These are phyloP conservation scores for Pheosia tremula DNA, from an alignment of 2,888 invertebrate genomes.

Conservation along the genomic window DNA sequence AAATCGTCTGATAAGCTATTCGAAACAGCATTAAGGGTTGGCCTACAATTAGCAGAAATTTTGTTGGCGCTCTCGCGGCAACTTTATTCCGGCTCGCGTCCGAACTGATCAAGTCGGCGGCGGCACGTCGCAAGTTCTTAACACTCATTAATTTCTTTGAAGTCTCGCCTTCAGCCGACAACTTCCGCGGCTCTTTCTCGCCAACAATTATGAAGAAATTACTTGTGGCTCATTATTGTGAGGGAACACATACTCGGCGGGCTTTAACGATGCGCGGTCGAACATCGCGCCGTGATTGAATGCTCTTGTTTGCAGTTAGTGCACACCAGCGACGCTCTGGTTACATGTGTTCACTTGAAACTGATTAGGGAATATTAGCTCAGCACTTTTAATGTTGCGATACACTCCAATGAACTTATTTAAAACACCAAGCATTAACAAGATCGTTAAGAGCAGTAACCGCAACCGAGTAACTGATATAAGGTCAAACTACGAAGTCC, in stretches of 20 bases:
- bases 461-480: slow-evolving; percentile 41
- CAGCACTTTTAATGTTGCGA: not conserved
- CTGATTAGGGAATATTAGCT: slow-evolving; percentile 8
- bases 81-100: slow-evolving; percentile 82
- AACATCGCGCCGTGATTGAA: slow-evolving; percentile 55
- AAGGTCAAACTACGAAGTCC: slow-evolving; percentile 46
- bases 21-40: slow-evolving; percentile 51
- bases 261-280: slow-evolving; percentile 46
- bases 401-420: not conserved
- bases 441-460: slow-evolving; percentile 35
- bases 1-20: slow-evolving; percentile 56
- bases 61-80: slow-evolving; percentile 67
- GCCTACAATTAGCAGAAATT: slow-evolving; percentile 73
- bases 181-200: slow-evolving; percentile 69
- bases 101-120: slow-evolving; percentile 80
- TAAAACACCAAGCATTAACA: slow-evolving; percentile 6
- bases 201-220: slow-evolving; percentile 79
- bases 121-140: slow-evolving; percentile 80
- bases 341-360: slow-evolving; percentile 8
- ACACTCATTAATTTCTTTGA: slow-evolving; percentile 84
- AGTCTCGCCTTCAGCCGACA: slow-evolving; percentile 70
- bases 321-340: not conserved
- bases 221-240: slow-evolving; percentile 72
- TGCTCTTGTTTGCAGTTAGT: slow-evolving; percentile 50
- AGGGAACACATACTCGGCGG: slow-evolving; percentile 51